These are phyloP conservation scores for Ctenopoma multispine DNA, from an alignment of 2,797 vertebrate genomes.

Conservation along the genomic window DNA sequence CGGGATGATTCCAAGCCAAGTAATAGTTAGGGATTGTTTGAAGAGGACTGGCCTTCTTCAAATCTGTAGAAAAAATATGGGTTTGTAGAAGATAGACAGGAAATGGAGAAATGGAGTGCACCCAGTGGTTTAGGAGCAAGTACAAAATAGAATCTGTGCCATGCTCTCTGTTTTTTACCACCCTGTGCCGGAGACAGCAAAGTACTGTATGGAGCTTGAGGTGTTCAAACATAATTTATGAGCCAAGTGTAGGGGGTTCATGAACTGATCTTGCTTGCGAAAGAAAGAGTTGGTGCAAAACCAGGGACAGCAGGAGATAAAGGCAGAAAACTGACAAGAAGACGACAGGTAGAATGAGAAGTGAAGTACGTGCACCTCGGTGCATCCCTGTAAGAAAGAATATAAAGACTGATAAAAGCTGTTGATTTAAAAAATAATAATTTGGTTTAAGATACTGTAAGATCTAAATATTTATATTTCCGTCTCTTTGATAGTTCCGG, in stretches of 20 bases:
- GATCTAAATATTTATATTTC: constrained; percentile 68
- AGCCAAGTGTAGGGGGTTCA: constrained; percentile 20
- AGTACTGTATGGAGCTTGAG: not conserved
- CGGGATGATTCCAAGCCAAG: constrained; percentile 37
- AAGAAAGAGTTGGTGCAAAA: constrained; percentile 13
- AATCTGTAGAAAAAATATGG: constrained; percentile 14
- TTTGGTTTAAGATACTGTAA: constrained; percentile 56
- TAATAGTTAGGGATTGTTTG: constrained; percentile 44
- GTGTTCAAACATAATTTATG: constrained; percentile 44
- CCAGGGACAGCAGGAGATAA: not conserved
- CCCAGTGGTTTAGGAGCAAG: constrained; percentile 36
- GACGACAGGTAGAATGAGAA: constrained; percentile 7
- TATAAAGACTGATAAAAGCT: constrained; percentile 15
- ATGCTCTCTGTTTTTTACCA: constrained; percentile 33
- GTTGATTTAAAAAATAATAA: constrained; percentile 5
- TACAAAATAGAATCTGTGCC: constrained; percentile 43
- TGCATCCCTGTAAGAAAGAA: constrained; percentile 33
- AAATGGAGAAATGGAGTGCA: constrained; percentile 5
- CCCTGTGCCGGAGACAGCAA: constrained; percentile 28
- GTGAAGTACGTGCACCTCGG: constrained; percentile 12
- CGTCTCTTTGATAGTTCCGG: constrained; percentile 59
- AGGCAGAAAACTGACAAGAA: constrained; percentile 32
- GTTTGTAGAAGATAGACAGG: constrained; percentile 10
- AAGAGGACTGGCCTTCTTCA: constrained; percentile 24
- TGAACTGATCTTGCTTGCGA: constrained; percentile 21